Evolutionary conservation across 2,113 vertebrate species (phyloP), one percentile per base, ranked within the genome.

Genomic region (Hemiprocne comata): DNA sequence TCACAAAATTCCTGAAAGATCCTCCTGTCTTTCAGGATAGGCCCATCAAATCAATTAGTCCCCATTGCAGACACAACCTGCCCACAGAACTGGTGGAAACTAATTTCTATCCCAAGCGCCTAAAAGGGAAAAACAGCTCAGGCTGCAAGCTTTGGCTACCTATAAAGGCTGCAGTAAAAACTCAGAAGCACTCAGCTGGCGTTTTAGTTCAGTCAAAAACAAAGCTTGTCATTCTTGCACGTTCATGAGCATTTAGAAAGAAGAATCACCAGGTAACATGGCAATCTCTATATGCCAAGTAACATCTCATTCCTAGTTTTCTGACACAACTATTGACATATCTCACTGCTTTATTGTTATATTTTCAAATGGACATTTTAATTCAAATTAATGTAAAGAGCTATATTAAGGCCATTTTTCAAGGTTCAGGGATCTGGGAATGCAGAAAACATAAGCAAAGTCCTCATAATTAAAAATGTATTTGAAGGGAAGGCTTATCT

Each of bases 41-140:
- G 66, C 33, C 31, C 50, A 74, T 78, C 62, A 78, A 96, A 92
- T 81, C 85, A 67, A 62, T 79, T 85, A 85, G 23, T 36, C 13
- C 31, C 73, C 33, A 25, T 29, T 44, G 78, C 26, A 92, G 84
- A 21, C 3, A 29, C 71, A 72, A 92, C 61, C 82, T 90, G 64
- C 48, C 57, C 40, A 48, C 13, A 15, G 17, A 78, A 29, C 61
- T 84, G 61, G 79, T 84, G 79, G 75, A 84, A 67, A 23, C 12
- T 38, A 8, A 40, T 80, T 85, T 67, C 42, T 46, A 11, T 46
- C 25, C 40, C 36, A 76, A 34, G 9, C 88, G 5, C 4, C 28
- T 80, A 1, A 0, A 42, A 66, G 4, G 36, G 10, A 26, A 75
- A 55, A 46, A 10, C 14, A 58, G 13, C 16, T 58, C 42, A n/a